Evolutionary conservation across 2,797 vertebrate genomes (phyloP), one percentile per base, ranked within the genome.

Genomic region (Erpetoichthys calabaricus): DNA sequence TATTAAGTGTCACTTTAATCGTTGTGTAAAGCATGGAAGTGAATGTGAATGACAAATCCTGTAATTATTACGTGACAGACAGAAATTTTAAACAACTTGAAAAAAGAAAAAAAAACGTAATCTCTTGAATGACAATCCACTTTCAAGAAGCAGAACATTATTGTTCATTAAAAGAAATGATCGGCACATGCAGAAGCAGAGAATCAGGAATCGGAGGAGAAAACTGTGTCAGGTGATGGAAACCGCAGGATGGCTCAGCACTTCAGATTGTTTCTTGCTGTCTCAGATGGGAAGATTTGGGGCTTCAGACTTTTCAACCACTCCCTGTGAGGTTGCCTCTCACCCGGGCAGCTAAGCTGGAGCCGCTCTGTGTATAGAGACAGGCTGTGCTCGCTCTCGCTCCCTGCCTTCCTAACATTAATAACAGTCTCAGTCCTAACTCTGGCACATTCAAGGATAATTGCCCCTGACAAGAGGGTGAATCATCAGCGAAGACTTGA

Each of bases 391-490:
- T 25, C 59, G 43, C 61, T 60, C 73, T 73, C 63, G 67, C 72
- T 60, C 74, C 73, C 77, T 75, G 66, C 64, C 61, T 59, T 62
- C 68, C 64, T 65, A 65, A 56, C 66, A 68, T 65, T 72, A 77
- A 76, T 72, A 72, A 71, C 75, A 69, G 83, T 82, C 79, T 68
- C 80, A 80, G 89, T 68, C 76, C 45, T 87, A 86, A 86, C 88
- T 85, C 81, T 80, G 59, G 88, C 82, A 84, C 86, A 90, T 88
- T 82, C 82, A 82, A 80, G 80, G 82, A 86, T 97, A 97, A 97
- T 97, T 92, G 91, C 89, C 86, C 86, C 87, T 86, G 93, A 97
- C 94, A 94, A 92, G 91, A 87, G 90, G 90, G 88, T 86, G 89
- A 91, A 88, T 94, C 88, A 86, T 91, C 90, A 91, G 89, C 85